These are phyloP conservation scores for Lithobates pipiens DNA, from an alignment of 2,797 vertebrate species.

Conservation along the genomic window DNA sequence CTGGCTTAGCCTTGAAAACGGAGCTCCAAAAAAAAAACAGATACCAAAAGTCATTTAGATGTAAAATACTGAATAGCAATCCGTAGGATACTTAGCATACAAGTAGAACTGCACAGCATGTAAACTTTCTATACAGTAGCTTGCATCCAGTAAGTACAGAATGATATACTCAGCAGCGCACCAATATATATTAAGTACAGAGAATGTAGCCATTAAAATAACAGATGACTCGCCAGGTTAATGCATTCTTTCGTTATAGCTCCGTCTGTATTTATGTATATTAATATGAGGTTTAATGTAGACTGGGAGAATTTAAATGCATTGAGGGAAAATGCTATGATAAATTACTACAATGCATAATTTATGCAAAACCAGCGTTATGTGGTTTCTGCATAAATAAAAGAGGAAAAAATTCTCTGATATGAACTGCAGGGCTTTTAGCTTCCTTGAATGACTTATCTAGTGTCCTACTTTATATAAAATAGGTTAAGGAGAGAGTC, in stretches of 20 bases:
- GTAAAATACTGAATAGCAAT: neutral
- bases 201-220: slow-evolving; percentile 61
- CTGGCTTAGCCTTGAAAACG: neutral
- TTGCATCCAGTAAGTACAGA: slow-evolving; percentile 17
- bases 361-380: slow-evolving; percentile 58
- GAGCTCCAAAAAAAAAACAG: neutral
- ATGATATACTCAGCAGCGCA: slow-evolving; percentile 43
- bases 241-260: slow-evolving; percentile 60
- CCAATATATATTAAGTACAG: slow-evolving; percentile 60
- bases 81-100: neutral
- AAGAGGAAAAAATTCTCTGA: slow-evolving; percentile 21
- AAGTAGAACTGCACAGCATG: neutral
- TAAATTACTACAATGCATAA: slow-evolving; percentile 57
- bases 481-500: slow-evolving; percentile 36
- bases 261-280: slow-evolving; percentile 61
- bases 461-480: slow-evolving; percentile 43
- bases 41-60: neutral
- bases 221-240: slow-evolving; percentile 61
- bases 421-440: slow-evolving; percentile 41
- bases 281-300: slow-evolving; percentile 61
- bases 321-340: slow-evolving; percentile 57
- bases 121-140: slow-evolving; percentile 22
- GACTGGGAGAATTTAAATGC: slow-evolving; percentile 58
- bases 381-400: slow-evolving; percentile 54
- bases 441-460: slow-evolving; percentile 37